Evolutionary conservation across 2,113 vertebrate genomes (phyloP), one percentile per base, ranked within the genome.

Genomic region (Eupsittula cactorum): DNA sequence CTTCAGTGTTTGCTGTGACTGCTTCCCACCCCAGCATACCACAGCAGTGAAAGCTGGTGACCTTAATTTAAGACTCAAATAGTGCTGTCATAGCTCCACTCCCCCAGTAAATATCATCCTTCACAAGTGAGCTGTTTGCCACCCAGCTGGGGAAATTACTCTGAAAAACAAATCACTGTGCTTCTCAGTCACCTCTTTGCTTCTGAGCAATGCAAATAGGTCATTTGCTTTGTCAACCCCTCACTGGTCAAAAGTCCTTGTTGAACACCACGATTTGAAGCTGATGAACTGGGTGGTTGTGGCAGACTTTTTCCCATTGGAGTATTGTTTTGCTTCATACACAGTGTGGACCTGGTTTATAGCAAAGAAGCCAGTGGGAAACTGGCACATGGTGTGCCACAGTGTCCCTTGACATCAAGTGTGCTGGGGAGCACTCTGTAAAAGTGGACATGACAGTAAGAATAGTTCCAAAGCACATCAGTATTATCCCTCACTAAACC

Each of bases 1-100:
- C 37, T 83, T 46, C 5, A 4, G 27, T 4, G 0, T 21, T 46
- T 0, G 0, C 7, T 62, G 39, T 44, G 31, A 39, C 19, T 39
- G 13, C 11, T 11, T 75, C 52, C 35, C 42, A 25, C 5, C 10
- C 33, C 63, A 50, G 16, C 44, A 11, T 3, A 10, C 17, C 59
- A 33, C 0, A 0, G 28, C 83, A 86, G 16, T 17, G 18, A 28
- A 75, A 74, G 37, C 2, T 73, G 33, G 17, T 49, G 50, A 13
- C 55, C 70, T 80, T 49, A 23, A 68, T 49, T 71, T 62, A 59
- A 86, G 46, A 35, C 28, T 23, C 21, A 9, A 59, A 70, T 0
- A n/a, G 9, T 17, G 2, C 39, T 57, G 44, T 35, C n/a, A 35
- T 41, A 88, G 18, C 49, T 53, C 31, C 39, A 19, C 29, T 29